phyloP scores from a whole-genome alignment of 2,113 vertebrate species.

The Zosterops borbonicus region DNA sequence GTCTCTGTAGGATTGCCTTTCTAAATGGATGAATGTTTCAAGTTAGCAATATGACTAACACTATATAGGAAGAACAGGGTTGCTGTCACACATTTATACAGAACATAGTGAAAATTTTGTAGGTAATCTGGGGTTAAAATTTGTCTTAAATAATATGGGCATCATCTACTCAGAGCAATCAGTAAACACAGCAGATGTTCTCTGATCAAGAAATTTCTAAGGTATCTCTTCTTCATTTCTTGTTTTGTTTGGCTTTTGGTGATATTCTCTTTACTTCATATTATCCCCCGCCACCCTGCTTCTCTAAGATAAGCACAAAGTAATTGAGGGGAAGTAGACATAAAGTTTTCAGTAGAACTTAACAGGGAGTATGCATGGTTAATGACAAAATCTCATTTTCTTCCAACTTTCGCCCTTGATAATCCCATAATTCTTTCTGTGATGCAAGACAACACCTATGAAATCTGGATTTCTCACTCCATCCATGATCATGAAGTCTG shows the following conservation, averaged over 20 bases:
- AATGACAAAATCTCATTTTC: not conserved
- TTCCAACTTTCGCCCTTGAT: not conserved
- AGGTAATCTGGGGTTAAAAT: not conserved
- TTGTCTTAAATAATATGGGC: not conserved
- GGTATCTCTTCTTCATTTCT: not conserved
- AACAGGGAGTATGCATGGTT: not conserved
- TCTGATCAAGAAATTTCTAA: not conserved
- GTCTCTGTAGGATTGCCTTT: not conserved
- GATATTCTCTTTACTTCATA: not conserved
- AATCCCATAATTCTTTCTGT: not conserved
- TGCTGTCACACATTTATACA: not conserved
- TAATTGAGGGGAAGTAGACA: not conserved
- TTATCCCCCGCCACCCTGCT: accelerated
- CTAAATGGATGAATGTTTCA: not conserved
- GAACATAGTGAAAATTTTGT: not conserved
- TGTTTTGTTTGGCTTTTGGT: not conserved
- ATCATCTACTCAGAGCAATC: not conserved
- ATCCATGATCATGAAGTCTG: accelerated
- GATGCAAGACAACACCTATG: not conserved
- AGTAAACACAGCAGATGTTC: not conserved
- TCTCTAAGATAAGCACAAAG: not conserved
- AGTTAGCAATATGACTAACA: not conserved
- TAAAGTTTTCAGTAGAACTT: not conserved
- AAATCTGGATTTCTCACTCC: not conserved
- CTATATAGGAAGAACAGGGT: not conserved